A percentile compares a stretch with the other conserved stretches of the same genome.
Conservation (phyloP, 2,888 invertebrate genomes). For the Aporophyla nigra region DNA sequence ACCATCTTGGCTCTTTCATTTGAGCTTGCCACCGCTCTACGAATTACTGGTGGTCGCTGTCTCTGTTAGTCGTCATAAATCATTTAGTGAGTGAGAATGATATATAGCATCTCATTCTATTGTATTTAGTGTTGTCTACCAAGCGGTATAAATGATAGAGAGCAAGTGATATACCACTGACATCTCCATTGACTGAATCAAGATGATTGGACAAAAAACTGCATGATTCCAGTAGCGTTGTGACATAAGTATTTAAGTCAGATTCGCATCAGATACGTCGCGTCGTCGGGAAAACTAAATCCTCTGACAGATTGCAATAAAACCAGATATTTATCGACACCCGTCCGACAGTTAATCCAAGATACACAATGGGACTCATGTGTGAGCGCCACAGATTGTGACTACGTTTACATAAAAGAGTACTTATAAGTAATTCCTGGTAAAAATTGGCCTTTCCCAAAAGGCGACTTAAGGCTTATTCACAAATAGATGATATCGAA, state of each 20-base stretch:
- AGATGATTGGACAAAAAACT: constrained; percentile 3
- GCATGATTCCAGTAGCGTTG: constrained; percentile 5
- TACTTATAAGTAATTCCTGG: constrained; percentile 9
- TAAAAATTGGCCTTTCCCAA: constrained; percentile 32
- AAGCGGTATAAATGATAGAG: too few species aligned
- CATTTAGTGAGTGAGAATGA: too few species aligned
- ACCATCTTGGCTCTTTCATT: too few species aligned
- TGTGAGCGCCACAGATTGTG: constrained; percentile 14
- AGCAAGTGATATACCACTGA: too few species aligned
- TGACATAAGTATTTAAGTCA: not conserved
- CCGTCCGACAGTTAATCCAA: constrained; percentile 22
- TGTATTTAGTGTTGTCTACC: too few species aligned
- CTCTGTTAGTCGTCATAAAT: too few species aligned
- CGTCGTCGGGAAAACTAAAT: not conserved
- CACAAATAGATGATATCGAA: constrained; percentile 25
- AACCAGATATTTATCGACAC: constrained; percentile 16
- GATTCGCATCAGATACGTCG: not conserved
- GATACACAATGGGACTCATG: constrained; percentile 10
- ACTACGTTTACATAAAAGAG: constrained; percentile 8
- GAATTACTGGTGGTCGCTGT: too few species aligned
- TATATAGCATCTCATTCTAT: too few species aligned
- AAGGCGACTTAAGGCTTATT: constrained; percentile 36
- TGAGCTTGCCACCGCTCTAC: too few species aligned
- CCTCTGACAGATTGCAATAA: constrained; percentile 38
- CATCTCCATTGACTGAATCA: not conserved